phyloP scores from a whole-genome alignment of 2,113 vertebrate species.

The Chaetura pelagica region DNA sequence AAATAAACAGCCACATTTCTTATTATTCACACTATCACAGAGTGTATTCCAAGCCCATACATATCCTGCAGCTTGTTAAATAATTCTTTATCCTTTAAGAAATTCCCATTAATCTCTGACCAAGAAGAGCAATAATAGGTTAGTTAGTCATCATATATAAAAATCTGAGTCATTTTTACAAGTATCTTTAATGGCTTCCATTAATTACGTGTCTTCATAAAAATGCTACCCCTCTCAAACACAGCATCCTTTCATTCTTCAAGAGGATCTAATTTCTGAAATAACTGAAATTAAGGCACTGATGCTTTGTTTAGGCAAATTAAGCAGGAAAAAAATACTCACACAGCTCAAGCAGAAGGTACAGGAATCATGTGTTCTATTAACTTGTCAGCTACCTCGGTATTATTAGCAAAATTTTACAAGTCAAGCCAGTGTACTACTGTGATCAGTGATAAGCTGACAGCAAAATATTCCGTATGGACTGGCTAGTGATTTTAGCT shows the following conservation, averaged over 20 bases:
- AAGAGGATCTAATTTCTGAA: constrained; percentile 70
- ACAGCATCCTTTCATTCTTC: constrained; percentile 64
- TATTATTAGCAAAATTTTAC: constrained; percentile 60
- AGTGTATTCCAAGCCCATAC: constrained; percentile 64
- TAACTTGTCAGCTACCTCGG: constrained; percentile 39
- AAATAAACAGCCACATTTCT: constrained; percentile 73
- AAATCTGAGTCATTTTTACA: constrained; percentile 78
- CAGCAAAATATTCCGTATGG: neutral
- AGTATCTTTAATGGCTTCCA: constrained; percentile 76
- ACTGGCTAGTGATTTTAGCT: neutral
- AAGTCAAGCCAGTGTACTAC: neutral
- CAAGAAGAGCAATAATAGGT: constrained; percentile 78
- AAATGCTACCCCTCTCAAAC: constrained; percentile 42
- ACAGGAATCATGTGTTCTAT: neutral
- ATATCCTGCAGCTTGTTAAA: constrained; percentile 77
- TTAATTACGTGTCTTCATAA: constrained; percentile 73
- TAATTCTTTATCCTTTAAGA: constrained; percentile 79
- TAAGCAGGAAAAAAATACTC: constrained; percentile 40
- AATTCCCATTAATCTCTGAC: constrained; percentile 80
- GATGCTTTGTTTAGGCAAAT: constrained; percentile 66
- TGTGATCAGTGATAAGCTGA: neutral
- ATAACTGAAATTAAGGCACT: constrained; percentile 71
- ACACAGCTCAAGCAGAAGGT: constrained; percentile 41
- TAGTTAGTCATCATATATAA: constrained; percentile 79
- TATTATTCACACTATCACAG: constrained; percentile 53